Evolutionary conservation across 2,888 invertebrate genomes (phyloP), one percentile per base, ranked within the genome.

Genomic region (Tenthredo scrophulariae): DNA sequence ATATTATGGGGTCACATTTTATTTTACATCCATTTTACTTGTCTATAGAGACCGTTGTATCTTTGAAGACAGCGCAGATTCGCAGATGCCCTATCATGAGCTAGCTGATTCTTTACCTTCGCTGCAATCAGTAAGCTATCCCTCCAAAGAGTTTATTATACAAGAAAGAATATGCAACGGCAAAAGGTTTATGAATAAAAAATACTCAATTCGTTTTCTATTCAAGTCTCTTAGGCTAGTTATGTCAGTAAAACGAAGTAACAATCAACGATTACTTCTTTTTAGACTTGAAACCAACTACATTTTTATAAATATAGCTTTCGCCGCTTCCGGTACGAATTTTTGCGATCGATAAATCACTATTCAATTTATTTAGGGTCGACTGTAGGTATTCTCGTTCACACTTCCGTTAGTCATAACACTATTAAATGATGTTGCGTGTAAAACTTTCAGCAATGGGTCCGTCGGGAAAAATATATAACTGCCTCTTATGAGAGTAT

Each of bases 381-480:
- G 26, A 26, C 13, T 74, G 10, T 43, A 46, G 46, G 46, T 46
- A 43, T 74, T 6, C 33, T 43, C 37, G 72, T 72, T 72, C 26
- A 13, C 74, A 74, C 46, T 46, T 74, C 22, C 26, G 22, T 43
- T 6, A 15, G 40, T 37, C 40, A 72, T 40, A 33, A 37, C n/a
- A 72, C 40, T 40, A 40, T 74, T 43, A 26, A 74, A 74, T 74
- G 15, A 74, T 74, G 22, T 40, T 15, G 10, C 4, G 10, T 46
- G 26, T 74, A 22, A 26, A 74, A 74, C 74, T 74, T 40, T 43
- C 74, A 74, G 43, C 74, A 26, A 26, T 26, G n/a, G 2, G 46
- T 43, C 43, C 74, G n/a, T 74, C 13, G 43, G 43, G 13, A 43
- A 46, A 46, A 22, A 74, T 26, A 46, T 40, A 74, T 74, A 22